phyloP scores from a whole-genome alignment of 2,888 invertebrate genomes.

The Dynastes grantii region DNA sequence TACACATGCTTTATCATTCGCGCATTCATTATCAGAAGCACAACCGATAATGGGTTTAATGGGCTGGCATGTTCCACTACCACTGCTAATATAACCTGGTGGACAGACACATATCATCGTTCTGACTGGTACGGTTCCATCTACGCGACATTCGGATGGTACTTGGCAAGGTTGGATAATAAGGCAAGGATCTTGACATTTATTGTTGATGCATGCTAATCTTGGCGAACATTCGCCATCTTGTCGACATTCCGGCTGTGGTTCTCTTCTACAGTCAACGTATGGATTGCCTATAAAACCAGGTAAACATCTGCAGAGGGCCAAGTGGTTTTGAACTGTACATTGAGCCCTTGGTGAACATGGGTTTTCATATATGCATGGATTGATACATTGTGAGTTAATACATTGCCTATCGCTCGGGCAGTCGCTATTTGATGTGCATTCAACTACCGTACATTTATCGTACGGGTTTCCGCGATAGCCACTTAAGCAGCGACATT shows the following conservation, averaged over 20 bases:
- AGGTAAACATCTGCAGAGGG: slow-evolving; percentile 88
- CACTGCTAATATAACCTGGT: slow-evolving; percentile 89
- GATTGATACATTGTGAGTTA: slow-evolving; percentile 89
- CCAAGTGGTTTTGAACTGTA: slow-evolving; percentile 84
- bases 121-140: slow-evolving; percentile 86
- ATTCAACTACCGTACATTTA: slow-evolving; percentile 85
- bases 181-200: slow-evolving; percentile 88
- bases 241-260: slow-evolving; percentile 82
- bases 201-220: slow-evolving; percentile 86
- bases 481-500: slow-evolving; percentile 87
- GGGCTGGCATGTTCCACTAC: slow-evolving; percentile 85
- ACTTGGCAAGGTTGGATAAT: slow-evolving; percentile 84
- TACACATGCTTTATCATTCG: slow-evolving; percentile 84
- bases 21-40: slow-evolving; percentile 84
- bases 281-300: slow-evolving; percentile 88
- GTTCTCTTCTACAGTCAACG: slow-evolving; percentile 83
- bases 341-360: slow-evolving; percentile 88
- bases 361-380: slow-evolving; percentile 84
- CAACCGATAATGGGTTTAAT: slow-evolving; percentile 80
- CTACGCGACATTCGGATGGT: slow-evolving; percentile 87
- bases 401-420: slow-evolving; percentile 88
- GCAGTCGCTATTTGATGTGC: slow-evolving; percentile 90
- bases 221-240: slow-evolving; percentile 88
- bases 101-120: slow-evolving; percentile 94
- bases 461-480: slow-evolving; percentile 86